Percentiles rank a stretch among this genome's conserved stretches.
These are phyloP conservation scores for Eretmodus cyanostictus DNA, from an alignment of 2,113 vertebrate genomes.

Conservation along the genomic window DNA sequence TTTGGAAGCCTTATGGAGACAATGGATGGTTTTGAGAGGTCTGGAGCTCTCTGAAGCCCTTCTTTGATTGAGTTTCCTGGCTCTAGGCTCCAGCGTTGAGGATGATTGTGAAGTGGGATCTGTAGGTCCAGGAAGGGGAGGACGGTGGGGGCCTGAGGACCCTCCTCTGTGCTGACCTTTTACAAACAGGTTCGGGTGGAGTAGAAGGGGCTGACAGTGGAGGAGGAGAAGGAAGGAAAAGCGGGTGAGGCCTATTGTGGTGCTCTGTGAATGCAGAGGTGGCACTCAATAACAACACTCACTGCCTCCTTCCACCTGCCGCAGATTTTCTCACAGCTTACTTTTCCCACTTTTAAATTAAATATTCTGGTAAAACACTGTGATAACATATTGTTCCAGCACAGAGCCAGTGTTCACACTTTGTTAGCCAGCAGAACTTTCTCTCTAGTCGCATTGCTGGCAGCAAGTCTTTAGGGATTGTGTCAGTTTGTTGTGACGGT, in stretches of 20 bases:
- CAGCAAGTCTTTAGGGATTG: neutral
- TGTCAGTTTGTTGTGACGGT: neutral
- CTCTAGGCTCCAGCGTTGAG: slow-evolving; percentile 46
- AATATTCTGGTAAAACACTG: neutral
- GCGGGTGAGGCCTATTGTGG: slow-evolving; percentile 47
- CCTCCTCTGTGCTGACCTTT: slow-evolving; percentile 62
- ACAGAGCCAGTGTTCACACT: neutral
- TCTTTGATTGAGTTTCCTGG: slow-evolving; percentile 71
- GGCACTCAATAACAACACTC: slow-evolving; percentile 43
- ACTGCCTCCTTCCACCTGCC: slow-evolving; percentile 45
- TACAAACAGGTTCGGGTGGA: slow-evolving; percentile 63
- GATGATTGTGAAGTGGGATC: slow-evolving; percentile 42
- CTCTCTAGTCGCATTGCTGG: neutral
- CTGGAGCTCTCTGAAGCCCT: slow-evolving; percentile 47
- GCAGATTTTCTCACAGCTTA: slow-evolving; percentile 45
- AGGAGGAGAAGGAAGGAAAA: neutral
- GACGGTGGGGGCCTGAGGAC: slow-evolving; percentile 9
- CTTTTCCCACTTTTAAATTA: slow-evolving; percentile 9
- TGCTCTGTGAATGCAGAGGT: slow-evolving; percentile 41
- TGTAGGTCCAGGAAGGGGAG: slow-evolving; percentile 23
- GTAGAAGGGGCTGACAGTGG: slow-evolving; percentile 1
- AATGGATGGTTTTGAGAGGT: slow-evolving; percentile 62
- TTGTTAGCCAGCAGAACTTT: neutral
- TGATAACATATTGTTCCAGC: neutral
- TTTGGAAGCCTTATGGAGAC: slow-evolving; percentile 53